These are phyloP conservation scores for Zaprionus ghesquierei DNA, from an alignment of 1,140 invertebrate genomes.

Conservation along the genomic window DNA sequence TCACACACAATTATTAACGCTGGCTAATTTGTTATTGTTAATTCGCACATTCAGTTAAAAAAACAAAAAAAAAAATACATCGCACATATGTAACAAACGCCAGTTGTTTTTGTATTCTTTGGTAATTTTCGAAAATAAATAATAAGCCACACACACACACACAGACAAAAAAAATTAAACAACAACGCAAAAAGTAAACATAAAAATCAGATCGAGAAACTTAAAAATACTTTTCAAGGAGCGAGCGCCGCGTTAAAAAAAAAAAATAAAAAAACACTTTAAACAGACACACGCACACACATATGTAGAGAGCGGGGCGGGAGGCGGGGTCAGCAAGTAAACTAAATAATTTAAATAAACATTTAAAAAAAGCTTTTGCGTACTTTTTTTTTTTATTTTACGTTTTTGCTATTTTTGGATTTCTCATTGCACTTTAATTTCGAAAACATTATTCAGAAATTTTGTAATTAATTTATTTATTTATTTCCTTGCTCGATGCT, in stretches of 20 bases:
- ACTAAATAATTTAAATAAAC: constrained; percentile 6
- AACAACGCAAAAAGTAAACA: constrained; percentile 80
- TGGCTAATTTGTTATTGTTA: background rate
- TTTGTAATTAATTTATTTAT: background rate
- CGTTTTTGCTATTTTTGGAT: constrained; percentile 19
- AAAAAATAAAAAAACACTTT: constrained; percentile 69
- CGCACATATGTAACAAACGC: background rate
- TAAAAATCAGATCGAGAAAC: constrained; percentile 70
- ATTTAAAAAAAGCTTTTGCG: constrained; percentile 8
- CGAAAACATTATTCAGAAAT: constrained; percentile 31
- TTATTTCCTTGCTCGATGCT: constrained; percentile 13
- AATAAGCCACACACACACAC: background rate
- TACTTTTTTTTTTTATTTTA: constrained; percentile 17
- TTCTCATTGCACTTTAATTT: constrained; percentile 14
- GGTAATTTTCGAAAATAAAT: constrained; percentile 44
- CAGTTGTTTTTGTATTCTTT: constrained; percentile 37
- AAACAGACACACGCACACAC: constrained; percentile 37
- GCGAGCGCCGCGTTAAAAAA: constrained; percentile 53
- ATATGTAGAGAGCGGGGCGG: background rate
- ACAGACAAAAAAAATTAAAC: constrained; percentile 53
- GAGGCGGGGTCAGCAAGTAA: background rate
- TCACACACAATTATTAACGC: too few species aligned
- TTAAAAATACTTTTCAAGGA: constrained; percentile 80
- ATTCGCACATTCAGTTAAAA: background rate
- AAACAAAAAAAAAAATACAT: too few species aligned